Conservation (phyloP, 2,113 vertebrate species). For the Psittacus erithacus region DNA sequence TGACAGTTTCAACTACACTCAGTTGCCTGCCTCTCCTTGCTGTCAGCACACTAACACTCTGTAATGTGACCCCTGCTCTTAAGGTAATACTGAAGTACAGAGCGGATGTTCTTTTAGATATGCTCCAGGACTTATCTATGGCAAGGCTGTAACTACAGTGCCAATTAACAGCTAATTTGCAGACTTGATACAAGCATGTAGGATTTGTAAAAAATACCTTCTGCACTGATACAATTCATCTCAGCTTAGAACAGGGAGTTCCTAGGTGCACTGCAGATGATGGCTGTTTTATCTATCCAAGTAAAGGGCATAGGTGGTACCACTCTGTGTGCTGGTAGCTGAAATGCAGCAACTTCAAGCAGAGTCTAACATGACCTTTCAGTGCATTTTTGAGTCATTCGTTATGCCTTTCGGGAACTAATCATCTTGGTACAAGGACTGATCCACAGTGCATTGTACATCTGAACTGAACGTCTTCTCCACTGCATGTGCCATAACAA, state of each 20-base stretch:
- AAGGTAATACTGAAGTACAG: not conserved
- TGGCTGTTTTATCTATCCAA: not conserved
- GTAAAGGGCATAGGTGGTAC: not conserved
- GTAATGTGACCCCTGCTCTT: accelerated
- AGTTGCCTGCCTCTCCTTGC: not conserved
- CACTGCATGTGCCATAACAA: not conserved
- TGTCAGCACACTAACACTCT: not conserved
- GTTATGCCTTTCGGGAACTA: not conserved
- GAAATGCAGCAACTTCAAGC: not conserved
- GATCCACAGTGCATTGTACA: accelerated
- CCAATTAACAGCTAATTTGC: not conserved
- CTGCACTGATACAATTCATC: not conserved
- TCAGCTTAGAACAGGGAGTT: not conserved
- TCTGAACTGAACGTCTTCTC: not conserved
- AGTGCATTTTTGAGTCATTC: not conserved
- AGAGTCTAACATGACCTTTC: not conserved
- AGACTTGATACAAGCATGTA: not conserved
- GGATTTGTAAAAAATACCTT: not conserved
- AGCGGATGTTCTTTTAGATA: not conserved
- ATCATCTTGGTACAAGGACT: not conserved
- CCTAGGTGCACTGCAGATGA: not conserved
- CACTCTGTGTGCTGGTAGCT: not conserved
- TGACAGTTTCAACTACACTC: not conserved
- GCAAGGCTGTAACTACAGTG: not conserved
- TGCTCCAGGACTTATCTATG: not conserved